A percentile compares a stretch with the other conserved stretches of the same genome.
These are phyloP conservation scores for Aspidiotus destructor DNA, from an alignment of 2,888 invertebrate genomes.

Conservation along the genomic window DNA sequence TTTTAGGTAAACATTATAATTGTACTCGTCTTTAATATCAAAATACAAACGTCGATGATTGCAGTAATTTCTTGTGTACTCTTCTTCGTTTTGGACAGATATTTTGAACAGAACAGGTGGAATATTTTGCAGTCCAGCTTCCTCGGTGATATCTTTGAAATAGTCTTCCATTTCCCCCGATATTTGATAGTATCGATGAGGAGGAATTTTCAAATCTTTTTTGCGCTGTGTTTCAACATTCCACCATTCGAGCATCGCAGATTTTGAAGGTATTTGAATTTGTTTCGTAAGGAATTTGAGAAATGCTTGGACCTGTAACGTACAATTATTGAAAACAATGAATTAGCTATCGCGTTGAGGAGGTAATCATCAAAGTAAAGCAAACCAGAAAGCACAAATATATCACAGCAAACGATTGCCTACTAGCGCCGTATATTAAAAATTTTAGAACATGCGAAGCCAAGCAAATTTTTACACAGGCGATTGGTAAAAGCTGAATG, in stretches of 20 bases:
- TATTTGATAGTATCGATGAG: slow-evolving; percentile 20
- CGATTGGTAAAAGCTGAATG: too few species aligned
- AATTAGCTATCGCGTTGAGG: neutral
- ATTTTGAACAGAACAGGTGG: slow-evolving; percentile 22
- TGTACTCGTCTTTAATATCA: slow-evolving; percentile 10
- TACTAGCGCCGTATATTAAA: too few species aligned
- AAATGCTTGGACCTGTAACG: slow-evolving; percentile 20
- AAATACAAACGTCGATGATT: slow-evolving; percentile 12
- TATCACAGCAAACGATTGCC: too few species aligned
- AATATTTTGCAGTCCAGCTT: slow-evolving; percentile 15
- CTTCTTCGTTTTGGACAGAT: slow-evolving; percentile 7
- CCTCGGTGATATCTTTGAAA: slow-evolving; percentile 11
- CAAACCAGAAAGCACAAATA: too few species aligned
- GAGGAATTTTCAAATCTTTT: slow-evolving; percentile 4
- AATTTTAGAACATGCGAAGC: too few species aligned
- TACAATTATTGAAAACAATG: too few species aligned
- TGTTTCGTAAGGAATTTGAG: neutral
- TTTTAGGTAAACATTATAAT: slow-evolving; percentile 9
- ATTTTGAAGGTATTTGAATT: slow-evolving; percentile 12
- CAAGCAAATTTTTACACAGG: too few species aligned
- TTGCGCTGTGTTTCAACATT: slow-evolving; percentile 4
- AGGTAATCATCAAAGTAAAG: too few species aligned
- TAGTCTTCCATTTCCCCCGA: slow-evolving; percentile 7
- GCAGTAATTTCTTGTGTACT: slow-evolving; percentile 17
- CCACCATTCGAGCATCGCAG: slow-evolving; percentile 12